phyloP scores from a whole-genome alignment of 2,888 invertebrate genomes.

The Stenotaenia linearis region DNA sequence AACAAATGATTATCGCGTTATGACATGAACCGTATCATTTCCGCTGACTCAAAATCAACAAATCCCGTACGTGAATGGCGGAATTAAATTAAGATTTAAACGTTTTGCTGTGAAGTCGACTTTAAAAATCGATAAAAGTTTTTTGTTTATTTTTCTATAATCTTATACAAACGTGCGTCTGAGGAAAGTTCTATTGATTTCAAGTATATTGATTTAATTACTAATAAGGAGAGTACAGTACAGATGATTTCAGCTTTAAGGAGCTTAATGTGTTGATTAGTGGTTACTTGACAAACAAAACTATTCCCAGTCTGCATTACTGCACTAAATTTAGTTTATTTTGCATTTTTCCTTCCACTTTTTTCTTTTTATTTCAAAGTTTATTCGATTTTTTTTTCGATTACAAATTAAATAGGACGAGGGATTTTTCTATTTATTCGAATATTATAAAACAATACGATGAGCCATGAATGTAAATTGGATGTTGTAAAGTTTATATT shows the following conservation, averaged over 20 bases:
- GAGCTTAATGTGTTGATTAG: not conserved
- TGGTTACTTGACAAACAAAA: slow-evolving; percentile 1
- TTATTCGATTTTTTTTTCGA: not conserved
- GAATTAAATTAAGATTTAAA: not conserved
- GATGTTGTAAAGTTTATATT: not conserved
- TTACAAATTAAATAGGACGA: not conserved
- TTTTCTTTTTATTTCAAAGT: not conserved
- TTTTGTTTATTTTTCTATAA: not conserved
- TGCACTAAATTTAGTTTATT: not conserved
- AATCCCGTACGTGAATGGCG: not conserved
- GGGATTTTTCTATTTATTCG: too few species aligned
- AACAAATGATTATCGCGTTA: not conserved
- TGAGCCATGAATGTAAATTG: not conserved
- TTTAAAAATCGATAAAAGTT: not conserved
- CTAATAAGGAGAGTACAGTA: not conserved
- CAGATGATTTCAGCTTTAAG: not conserved
- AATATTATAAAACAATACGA: not conserved
- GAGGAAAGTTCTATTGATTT: not conserved
- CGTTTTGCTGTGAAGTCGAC: not conserved
- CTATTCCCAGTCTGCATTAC: not conserved
- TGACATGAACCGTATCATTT: not conserved
- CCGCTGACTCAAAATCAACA: not conserved
- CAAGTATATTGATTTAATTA: slow-evolving; percentile 2
- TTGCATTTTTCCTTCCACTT: not conserved
- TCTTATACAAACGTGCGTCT: not conserved